Evolutionary conservation across 2,888 invertebrate genomes (phyloP).

Genomic region (Meganola albula): DNA sequence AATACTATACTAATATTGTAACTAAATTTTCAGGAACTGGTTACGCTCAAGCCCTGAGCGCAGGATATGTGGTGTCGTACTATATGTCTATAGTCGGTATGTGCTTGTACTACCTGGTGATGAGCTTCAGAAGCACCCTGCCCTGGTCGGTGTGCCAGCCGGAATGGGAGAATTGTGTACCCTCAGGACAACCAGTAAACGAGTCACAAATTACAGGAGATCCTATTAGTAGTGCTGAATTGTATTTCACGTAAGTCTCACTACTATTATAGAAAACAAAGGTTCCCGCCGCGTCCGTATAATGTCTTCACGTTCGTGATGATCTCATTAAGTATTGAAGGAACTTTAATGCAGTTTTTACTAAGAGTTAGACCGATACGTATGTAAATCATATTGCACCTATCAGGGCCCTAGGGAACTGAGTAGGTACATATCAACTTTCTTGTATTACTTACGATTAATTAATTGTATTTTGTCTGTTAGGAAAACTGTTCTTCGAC

Average conservation of each 20-base stretch:
- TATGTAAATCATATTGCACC: no score
- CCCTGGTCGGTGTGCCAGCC: conserved; percentile 85
- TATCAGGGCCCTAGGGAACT: not conserved
- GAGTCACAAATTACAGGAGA: conserved; percentile 26
- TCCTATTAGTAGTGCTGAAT: conserved; percentile 74
- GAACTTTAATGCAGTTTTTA: no score
- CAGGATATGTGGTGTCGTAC: conserved; percentile 83
- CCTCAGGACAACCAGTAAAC: conserved; percentile 48
- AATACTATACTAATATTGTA: no score
- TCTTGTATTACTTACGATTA: not conserved
- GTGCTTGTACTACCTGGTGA: conserved; percentile 83
- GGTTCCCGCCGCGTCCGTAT: no score
- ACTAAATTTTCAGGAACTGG: conserved; percentile 78
- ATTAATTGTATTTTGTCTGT: conserved; percentile 13
- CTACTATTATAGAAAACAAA: not conserved
- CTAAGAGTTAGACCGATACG: no score
- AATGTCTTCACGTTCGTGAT: no score
- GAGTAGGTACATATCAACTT: not conserved
- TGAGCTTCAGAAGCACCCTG: conserved; percentile 82
- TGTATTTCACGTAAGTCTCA: conserved; percentile 76
- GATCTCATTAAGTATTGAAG: no score
- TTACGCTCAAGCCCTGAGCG: conserved; percentile 81
- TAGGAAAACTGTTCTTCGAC: conserved; percentile 44
- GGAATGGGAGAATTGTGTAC: conserved; percentile 74
- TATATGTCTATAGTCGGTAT: conserved; percentile 87